Evolutionary conservation across 2,113 vertebrate genomes (phyloP), one percentile per base, ranked within the genome.

Genomic region (Desmodus rotundus): DNA sequence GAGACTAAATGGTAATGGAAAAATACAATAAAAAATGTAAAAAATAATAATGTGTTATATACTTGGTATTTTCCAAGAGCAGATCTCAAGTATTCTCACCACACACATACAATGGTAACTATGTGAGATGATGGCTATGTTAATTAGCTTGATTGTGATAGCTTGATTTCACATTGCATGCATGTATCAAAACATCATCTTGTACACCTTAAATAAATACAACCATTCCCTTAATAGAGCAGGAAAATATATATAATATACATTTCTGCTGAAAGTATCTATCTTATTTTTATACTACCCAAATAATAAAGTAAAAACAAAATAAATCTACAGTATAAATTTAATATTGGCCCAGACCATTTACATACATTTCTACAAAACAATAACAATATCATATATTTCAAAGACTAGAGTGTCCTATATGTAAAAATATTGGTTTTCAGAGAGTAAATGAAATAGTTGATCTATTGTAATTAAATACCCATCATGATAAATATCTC

Each of bases 381-480:
- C 4, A 93, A 52, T 24, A 61, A 52, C 17, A 76, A 17, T 77
- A 72, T 80, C n/a, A 15, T 38, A 38, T 63, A 54, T 41, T 88
- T 93, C 41, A 83, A 20, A 56, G 41, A 54, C 43, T 87, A 50
- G 24, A 8, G 2, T 78, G 4, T 43, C n/a, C 45, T 88, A 28
- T 11, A 43, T 45, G 12, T 87, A 76, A 96, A 76, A 89, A 56
- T 82, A 78, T 50, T 92, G 65, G 1, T 63, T 93, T 78, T 68
- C 67, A 54, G 33, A 73, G 2, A 73, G 43, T 50, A 63, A 86
- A 68, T 73, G 58, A 93, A 76, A 61, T 89, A 7, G 33, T 24
- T 58, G 24, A 19, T 83, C 9, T 6, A 43, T 33, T 74, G 2
- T 10, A 14, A 68, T 91, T 72, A 91, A 85, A n/a, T 76, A 19